These are phyloP conservation scores for Formicarius rufipectus DNA, from an alignment of 2,113 vertebrate species.

Conservation along the genomic window DNA sequence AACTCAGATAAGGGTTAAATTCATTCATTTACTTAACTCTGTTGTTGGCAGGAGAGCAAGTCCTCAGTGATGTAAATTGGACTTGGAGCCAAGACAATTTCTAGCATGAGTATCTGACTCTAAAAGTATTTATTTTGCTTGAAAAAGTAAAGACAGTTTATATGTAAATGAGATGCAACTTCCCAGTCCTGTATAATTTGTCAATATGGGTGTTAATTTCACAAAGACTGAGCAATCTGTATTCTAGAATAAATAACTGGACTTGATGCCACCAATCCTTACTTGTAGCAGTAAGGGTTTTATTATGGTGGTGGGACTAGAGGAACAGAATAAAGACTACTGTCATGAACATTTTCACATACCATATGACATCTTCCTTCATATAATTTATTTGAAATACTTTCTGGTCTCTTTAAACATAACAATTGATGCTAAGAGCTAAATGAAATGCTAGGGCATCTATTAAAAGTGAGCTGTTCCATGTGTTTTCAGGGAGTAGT, in stretches of 20 bases:
- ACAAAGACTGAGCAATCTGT: conserved; percentile 1
- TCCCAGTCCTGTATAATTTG: conserved; percentile 20
- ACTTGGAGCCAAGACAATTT: background rate
- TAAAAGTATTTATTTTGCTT: conserved; percentile 14
- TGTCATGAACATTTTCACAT: background rate
- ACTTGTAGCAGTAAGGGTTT: background rate
- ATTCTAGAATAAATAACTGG: background rate
- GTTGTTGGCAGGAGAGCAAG: background rate
- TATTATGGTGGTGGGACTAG: background rate
- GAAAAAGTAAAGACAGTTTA: conserved; percentile 38
- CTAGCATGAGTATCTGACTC: background rate
- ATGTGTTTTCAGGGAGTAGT: background rate
- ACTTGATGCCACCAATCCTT: background rate
- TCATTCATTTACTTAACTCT: conserved; percentile 14
- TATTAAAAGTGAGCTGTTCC: background rate
- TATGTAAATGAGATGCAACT: conserved; percentile 22
- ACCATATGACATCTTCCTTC: background rate
- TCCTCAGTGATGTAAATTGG: background rate
- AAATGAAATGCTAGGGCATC: background rate
- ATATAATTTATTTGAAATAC: background rate
- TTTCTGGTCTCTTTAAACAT: background rate
- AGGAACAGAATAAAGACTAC: background rate
- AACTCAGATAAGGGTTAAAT: background rate
- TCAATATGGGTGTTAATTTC: conserved; percentile 42
- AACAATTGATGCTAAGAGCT: background rate